Conservation (phyloP, 2,888 invertebrate genomes). For the Carpatolechia fugitivella region DNA sequence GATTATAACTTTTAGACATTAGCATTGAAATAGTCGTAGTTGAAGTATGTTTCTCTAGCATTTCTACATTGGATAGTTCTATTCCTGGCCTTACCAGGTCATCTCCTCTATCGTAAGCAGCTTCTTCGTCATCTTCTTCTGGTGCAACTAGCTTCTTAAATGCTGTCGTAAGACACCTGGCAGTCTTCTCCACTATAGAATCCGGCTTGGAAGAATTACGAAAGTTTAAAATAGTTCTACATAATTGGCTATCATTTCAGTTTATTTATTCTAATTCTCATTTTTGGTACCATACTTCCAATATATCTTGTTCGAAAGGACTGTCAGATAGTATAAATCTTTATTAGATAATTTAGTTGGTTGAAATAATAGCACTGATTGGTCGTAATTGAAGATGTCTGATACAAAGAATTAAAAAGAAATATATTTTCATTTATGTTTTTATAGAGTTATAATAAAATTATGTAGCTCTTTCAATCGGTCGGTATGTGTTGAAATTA, state of each 20-base stretch:
- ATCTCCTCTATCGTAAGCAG: constrained; percentile 83
- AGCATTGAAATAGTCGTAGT: too few relatives aligned
- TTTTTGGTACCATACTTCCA: background rate
- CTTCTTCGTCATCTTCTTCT: constrained; percentile 73
- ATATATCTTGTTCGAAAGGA: background rate
- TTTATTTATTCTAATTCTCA: background rate
- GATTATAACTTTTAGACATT: too few relatives aligned
- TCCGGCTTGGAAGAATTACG: constrained; percentile 74
- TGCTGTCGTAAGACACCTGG: constrained; percentile 71
- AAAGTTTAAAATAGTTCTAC: background rate
- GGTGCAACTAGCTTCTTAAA: constrained; percentile 77
- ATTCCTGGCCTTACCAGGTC: constrained; percentile 82
- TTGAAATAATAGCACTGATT: background rate
- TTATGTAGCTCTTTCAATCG: background rate
- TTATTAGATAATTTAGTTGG: constrained; percentile 7
- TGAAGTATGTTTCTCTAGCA: background rate
- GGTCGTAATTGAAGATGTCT: constrained; percentile 3
- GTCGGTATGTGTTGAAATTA: constrained; percentile 8
- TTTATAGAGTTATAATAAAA: background rate
- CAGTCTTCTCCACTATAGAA: constrained; percentile 77
- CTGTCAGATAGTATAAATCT: constrained; percentile 2
- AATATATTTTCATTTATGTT: background rate
- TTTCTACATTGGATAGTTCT: background rate
- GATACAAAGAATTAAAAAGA: background rate
- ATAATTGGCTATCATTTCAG: background rate